Percentiles rank a stretch among this genome's conserved stretches.
Evolutionary conservation across 2,113 vertebrate species (phyloP).

Genomic region (Tupaia tana): DNA sequence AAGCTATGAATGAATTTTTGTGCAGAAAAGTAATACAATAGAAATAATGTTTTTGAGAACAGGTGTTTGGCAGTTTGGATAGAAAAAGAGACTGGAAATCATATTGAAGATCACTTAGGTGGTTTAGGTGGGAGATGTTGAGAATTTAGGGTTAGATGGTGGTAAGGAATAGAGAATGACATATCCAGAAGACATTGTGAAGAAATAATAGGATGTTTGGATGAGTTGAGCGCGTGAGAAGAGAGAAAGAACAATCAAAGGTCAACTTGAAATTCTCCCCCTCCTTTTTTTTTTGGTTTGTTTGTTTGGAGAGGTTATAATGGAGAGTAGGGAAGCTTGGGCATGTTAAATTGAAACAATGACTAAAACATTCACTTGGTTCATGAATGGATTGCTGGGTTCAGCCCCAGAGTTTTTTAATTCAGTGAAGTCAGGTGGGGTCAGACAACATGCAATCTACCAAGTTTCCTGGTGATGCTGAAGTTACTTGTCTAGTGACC

Average conservation of each 20-base stretch:
- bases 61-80: background rate
- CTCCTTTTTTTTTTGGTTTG: background rate
- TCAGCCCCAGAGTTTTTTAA: background rate
- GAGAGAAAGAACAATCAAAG: background rate
- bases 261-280: background rate
- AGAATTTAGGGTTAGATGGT: slow-evolving; percentile 34
- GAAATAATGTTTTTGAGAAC: background rate
- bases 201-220: slow-evolving; percentile 22
- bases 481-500: background rate
- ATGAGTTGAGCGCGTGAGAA: slow-evolving; percentile 1
- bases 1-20: background rate
- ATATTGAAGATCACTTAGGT: background rate
- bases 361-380: slow-evolving; percentile 6
- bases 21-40: background rate
- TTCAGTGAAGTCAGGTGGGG: background rate
- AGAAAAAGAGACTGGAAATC: background rate
- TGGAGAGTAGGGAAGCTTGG: background rate
- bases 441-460: background rate
- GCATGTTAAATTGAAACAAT: slow-evolving; percentile 19
- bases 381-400: background rate
- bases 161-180: slow-evolving; percentile 4
- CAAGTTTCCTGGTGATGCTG: background rate
- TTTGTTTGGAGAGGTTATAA: background rate
- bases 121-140: background rate
- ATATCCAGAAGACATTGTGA: background rate